Base-by-base conservation (phyloP, 1,140 invertebrate genomes). In the Pinna nobilis region DNA sequence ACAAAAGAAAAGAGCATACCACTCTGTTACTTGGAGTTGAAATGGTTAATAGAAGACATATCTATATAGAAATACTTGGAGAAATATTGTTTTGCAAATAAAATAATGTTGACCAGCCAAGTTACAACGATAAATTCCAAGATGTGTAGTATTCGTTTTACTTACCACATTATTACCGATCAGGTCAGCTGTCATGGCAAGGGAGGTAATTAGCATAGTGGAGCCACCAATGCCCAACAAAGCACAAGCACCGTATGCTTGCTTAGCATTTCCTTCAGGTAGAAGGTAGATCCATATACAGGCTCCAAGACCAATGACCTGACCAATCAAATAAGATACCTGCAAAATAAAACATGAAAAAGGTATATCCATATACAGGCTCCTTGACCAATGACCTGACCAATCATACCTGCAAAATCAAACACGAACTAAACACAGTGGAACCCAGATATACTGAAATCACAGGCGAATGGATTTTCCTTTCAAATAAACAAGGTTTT, bases 181-280 rank as follows among this genome's bases (percentile, higher is more conserved):
- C 30, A 98, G 91, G 90, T 98, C 96, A 28, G 96, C 94, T 4
- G 95, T 97, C 76, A 97, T 92, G 6, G 95, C 93, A 23, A 98
- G 90, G 87, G 96, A 96, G 37, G 95, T 97, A 18, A 98, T 94
- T 28, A 98, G 89, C 89, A 98, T 93, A 35, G 95, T 93, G 0
- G 96, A 94, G 61, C 94, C 94, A 9, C 94, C 94, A 71, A 93
- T 91, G 67, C 97, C 97, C 84, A 97, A 91, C 30, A 98, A 66
- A 3, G 82, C 75, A 30, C 83, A 80, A 35, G 75, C 72, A 20
- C 79, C 82, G 75, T 84, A 86, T 73, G 74, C 59, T 70, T 76
- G 28, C 37, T 77, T 55, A 11, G 53, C 50, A 23, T 41, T 47
- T 37, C 60, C 11, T n/a, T 59, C 51, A 15, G 49, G 63, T 23